phyloP scores from a whole-genome alignment of 2,888 invertebrate genomes.

The Deilephila elpenor region DNA sequence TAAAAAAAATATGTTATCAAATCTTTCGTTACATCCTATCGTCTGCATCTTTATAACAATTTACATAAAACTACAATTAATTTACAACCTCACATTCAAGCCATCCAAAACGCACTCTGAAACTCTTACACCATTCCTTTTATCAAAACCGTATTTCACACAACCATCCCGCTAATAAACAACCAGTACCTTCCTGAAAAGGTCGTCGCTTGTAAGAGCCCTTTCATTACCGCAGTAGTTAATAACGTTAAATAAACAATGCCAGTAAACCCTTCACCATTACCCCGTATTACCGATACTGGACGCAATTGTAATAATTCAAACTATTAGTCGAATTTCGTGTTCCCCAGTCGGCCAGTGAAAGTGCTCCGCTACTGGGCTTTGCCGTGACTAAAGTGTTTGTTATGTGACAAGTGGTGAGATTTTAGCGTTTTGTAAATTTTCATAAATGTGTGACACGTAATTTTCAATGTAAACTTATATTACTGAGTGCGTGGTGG shows the following conservation, averaged over 20 bases:
- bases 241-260: slow-evolving; percentile 23
- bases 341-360: slow-evolving; percentile 74
- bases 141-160: neutral
- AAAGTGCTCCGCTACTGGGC: slow-evolving; percentile 82
- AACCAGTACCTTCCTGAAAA: neutral
- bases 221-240: slow-evolving; percentile 9
- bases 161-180: neutral
- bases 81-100: too few relatives aligned
- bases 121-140: neutral
- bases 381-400: slow-evolving; percentile 56
- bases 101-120: neutral
- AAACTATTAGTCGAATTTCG: slow-evolving; percentile 83
- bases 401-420: slow-evolving; percentile 41
- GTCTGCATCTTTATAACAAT: too few relatives aligned
- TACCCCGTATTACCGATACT: slow-evolving; percentile 32
- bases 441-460: too few relatives aligned
- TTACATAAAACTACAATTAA: too few relatives aligned
- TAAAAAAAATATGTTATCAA: too few relatives aligned
- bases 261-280: slow-evolving; percentile 33
- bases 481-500: too few relatives aligned
- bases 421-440: slow-evolving; percentile 30
- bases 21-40: too few relatives aligned
- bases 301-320: slow-evolving; percentile 69
- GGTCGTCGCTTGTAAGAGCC: slow-evolving; percentile 5
- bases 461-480: too few relatives aligned